Base-by-base conservation (phyloP, 2,888 invertebrate genomes). In the Troilus luridus region DNA sequence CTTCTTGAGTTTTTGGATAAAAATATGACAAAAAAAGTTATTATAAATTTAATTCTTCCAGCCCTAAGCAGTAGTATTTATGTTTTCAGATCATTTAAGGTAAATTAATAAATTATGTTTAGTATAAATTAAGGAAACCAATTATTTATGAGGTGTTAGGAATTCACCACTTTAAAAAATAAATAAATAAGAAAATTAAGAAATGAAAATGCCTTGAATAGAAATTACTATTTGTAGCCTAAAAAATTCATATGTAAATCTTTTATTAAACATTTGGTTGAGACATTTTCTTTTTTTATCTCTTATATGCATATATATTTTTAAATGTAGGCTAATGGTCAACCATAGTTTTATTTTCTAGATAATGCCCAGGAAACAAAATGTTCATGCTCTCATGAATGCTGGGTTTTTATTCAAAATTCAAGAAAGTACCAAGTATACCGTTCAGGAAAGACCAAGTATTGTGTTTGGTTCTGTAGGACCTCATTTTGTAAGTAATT, bases 321-420 rank as follows among this genome's bases (percentile, higher is more conserved):
- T 41, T 41, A 41, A 41, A 41, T 41, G 41, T 41, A 41, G 41
- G 5, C 41, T 41, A 41, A 5, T 41, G 41, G 41, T 41, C 41
- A 67, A 27, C 12, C 12, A 24, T 27, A 19, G 12, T 24, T 11
- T 81, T 93, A 93, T 93, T 91, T 94, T 94, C 88, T 93, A 96
- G 97, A 96, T 97, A 89, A 97, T 97, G 96, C 96, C 96, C 0
- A 95, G 97, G 91, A 96, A 96, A 0, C 97, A 97, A 94, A 97
- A 97, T 93, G 96, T 97, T 0, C 97, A 97, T 93, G 97, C 97
- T 0, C 96, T 96, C 91, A 96, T 97, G 0, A 97, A 97, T 93
- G 97, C 97, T 17, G 97, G 96, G 1, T 97, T 97, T 93, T 94
- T 96, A 8, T 95, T 97, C 90, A 95, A 96, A 93, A 93, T 97